Conservation (phyloP, 2,888 invertebrate species). For the Ennomos quercinarius region DNA sequence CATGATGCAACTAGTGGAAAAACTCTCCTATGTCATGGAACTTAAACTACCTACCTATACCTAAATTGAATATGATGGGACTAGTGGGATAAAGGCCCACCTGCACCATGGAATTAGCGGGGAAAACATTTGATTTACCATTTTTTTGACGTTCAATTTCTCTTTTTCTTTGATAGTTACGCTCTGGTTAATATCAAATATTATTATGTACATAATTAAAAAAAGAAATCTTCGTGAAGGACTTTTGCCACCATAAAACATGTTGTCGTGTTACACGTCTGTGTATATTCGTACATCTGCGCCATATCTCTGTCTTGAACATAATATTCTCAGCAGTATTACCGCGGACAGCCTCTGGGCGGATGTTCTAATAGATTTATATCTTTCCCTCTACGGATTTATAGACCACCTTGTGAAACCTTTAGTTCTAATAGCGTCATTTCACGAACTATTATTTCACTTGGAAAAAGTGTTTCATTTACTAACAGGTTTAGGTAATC, state of each 20-base stretch:
- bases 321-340: conserved; percentile 34
- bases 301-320: conserved; percentile 1
- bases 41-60: too few relatives aligned
- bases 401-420: conserved; percentile 44
- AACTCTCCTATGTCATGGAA: too few relatives aligned
- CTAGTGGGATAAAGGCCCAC: too few relatives aligned
- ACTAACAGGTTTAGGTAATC: background rate
- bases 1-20: too few relatives aligned
- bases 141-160: too few relatives aligned
- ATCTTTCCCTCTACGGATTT: conserved; percentile 45
- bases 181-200: too few relatives aligned
- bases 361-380: conserved; percentile 48
- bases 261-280: background rate
- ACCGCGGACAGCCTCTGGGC: conserved; percentile 27
- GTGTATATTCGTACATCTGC: background rate
- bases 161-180: too few relatives aligned
- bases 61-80: too few relatives aligned
- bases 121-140: too few relatives aligned
- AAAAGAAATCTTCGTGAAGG: too few relatives aligned
- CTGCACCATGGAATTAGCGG: too few relatives aligned
- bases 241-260: background rate
- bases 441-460: conserved; percentile 17
- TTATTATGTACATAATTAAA: too few relatives aligned
- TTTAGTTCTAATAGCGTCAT: conserved; percentile 37
- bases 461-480: conserved; percentile 2